Base-by-base conservation (phyloP, 2,888 invertebrate species). In the Phyllotreta striolata region DNA sequence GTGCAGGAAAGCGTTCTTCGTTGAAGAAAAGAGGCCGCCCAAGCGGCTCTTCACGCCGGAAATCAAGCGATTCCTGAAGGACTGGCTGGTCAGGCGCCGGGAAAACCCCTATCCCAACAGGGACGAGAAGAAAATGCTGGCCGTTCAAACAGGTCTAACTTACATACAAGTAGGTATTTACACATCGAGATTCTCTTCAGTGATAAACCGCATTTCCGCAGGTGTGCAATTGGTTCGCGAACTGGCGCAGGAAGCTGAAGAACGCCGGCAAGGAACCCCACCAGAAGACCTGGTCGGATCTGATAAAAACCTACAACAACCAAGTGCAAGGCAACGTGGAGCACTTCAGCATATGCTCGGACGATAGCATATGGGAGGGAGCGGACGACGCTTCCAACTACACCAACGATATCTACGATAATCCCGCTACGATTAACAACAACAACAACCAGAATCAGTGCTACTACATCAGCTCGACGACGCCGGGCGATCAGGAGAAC, bases 201-300 rank as follows among this genome's bases (percentile, higher is more conserved):
- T 6, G 10, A 55, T n/a, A 10, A 24, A 37, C 10, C 13, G 6
- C 12, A 56, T n/a, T 59, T 59, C 62, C 68, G n/a, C 81, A 89
- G 88, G 88, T 89, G 62, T 89, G 89, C 74, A 91, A 91, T 79
- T 91, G 91, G 91, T 91, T 91, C 78, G 91, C 91, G n/a, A 91
- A 91, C 75, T 91, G 91, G 91, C 84, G 91, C 64, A 82, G 91
- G 73, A 91, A 91, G 78, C 80, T 91, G 62, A 91, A 91, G 81
- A 91, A 91, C 77, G 90, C 90, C 0, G 89, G 89, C 68, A 85
- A 84, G 44, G 89, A 91, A 74, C 85, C 87, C 54, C 86, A 87
- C 66, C 86, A 87, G 72, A 87, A 87, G 73, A 90, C 91, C 0
- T 91, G 91, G 91, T 89, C 90, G 1, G 88, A 90, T 77, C 83